Percentiles rank a stretch among this genome's conserved stretches.
These are phyloP conservation scores for Oryctolagus cuniculus DNA, from an alignment of 2,113 vertebrate species.

Conservation along the genomic window DNA sequence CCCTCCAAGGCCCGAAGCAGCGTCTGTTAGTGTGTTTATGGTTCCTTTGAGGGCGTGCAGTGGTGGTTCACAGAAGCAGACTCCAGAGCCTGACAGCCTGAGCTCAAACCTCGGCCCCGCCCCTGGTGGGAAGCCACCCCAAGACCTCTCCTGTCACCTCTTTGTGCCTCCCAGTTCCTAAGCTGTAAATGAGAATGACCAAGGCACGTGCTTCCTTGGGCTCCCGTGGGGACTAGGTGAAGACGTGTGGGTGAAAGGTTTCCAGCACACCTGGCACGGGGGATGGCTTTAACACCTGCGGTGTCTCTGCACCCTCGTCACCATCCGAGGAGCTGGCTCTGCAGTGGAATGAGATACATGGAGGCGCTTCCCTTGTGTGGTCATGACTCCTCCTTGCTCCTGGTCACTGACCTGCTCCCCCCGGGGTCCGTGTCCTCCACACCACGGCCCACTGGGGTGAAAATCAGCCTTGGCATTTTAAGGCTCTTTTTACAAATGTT, in stretches of 20 bases:
- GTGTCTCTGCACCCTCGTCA: too few relatives aligned
- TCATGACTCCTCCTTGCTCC: not conserved
- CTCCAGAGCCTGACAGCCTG: not conserved
- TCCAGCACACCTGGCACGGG: not conserved
- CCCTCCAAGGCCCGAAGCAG: not conserved
- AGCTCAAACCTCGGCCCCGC: not conserved
- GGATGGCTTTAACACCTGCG: not conserved
- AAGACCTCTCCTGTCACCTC: not conserved
- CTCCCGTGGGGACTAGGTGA: not conserved
- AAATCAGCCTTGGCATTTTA: not conserved
- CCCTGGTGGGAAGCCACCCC: not conserved
- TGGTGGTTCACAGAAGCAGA: not conserved
- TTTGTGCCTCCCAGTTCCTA: not conserved
- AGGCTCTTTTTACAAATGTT: too few relatives aligned
- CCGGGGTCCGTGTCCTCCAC: accelerated
- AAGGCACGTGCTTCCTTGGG: accelerated
- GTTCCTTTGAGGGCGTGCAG: accelerated
- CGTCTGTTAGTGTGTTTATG: too few relatives aligned
- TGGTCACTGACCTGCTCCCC: accelerated
- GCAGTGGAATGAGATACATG: not conserved
- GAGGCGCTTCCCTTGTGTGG: accelerated
- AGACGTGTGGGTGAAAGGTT: accelerated
- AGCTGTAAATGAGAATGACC: not conserved
- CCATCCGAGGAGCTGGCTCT: accelerated
- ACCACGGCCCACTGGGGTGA: not conserved